phyloP scores from a whole-genome alignment of 2,888 invertebrate species.

The Andrena bucephala region DNA sequence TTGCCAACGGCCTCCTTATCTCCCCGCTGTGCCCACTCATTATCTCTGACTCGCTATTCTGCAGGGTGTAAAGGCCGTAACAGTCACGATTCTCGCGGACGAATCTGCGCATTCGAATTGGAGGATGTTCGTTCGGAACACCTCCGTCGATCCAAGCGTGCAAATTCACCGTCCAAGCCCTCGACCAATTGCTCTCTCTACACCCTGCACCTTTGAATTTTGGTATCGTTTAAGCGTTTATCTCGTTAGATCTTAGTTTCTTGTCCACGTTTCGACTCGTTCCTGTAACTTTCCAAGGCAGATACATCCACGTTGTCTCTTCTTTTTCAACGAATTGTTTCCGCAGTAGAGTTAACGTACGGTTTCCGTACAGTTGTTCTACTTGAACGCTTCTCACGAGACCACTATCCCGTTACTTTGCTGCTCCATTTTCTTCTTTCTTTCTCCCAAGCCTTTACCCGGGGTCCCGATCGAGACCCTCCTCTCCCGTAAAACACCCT shows the following conservation, averaged over 20 bases:
- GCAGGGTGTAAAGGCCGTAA: background rate
- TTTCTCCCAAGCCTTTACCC: conserved; percentile 41
- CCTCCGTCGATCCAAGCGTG: background rate
- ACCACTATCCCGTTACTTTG: conserved; percentile 41
- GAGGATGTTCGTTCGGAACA: background rate
- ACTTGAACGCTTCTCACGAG: conserved; percentile 44
- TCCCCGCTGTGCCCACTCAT: conserved; percentile 33
- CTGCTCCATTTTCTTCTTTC: conserved; percentile 20
- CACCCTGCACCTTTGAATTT: background rate
- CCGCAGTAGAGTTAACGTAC: conserved; percentile 6
- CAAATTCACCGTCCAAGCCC: background rate
- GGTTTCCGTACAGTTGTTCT: conserved; percentile 37
- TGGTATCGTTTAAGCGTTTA: conserved; percentile 20
- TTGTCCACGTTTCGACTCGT: conserved; percentile 2
- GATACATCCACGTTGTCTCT: conserved; percentile 1
- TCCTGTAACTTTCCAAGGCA: background rate
- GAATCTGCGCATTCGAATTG: background rate
- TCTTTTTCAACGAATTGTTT: conserved; percentile 1
- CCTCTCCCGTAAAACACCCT: background rate
- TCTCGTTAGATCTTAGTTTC: conserved; percentile 42
- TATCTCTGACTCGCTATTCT: conserved; percentile 26
- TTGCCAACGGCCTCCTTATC: conserved; percentile 54
- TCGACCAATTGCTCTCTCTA: background rate
- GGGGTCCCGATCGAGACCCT: conserved; percentile 35
- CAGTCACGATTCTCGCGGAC: background rate